Evolutionary conservation across 2,113 vertebrate genomes (phyloP), one percentile per base, ranked within the genome.

Genomic region (Epinephelus moara): DNA sequence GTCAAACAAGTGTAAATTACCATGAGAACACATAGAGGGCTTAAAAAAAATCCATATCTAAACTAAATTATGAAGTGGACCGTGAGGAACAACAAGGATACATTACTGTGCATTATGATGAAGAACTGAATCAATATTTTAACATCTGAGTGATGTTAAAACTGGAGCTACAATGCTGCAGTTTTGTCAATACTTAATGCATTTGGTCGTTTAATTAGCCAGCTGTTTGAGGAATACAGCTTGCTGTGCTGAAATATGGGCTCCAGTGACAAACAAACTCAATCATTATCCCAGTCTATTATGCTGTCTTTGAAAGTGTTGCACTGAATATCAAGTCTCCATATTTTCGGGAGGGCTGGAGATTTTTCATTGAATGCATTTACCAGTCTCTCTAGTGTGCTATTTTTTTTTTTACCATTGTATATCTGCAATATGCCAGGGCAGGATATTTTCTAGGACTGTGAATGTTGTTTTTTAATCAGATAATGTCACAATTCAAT

Each of bases 181-280:
- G 66, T 76, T 71, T 59, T 85, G 68, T 78, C 81, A 74, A 75
- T 85, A 57, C 33, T 86, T 68, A 77, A 89, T 67, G 59, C 33
- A 61, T 75, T 85, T 82, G 78, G 42, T 63, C 19, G 74, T 82
- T 80, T 85, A 89, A 88, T 89, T 89, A 81, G 50, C 59, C 63
- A 47, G 19, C 59, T 81, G 72, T 82, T 81, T 75, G 49, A 77
- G 53, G 45, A 47, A 74, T 21, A 49, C 49, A 75, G 72, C 66
- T 84, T 3, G 18, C 49, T 82, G 70, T 72, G 59, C 19, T 73
- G 77, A 86, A 81, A 81, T 15, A 57, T 66, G 42, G 12, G 50
- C 62, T 30, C n/a, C 63, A 84, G 45, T 68, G 56, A 84, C 76
- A 78, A 78, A 84, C 64, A 78, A 79, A 70, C 25, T 82, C 59